phyloP scores from a whole-genome alignment of 2,888 invertebrate genomes.

The Scaptomyza cyrtandrae region DNA sequence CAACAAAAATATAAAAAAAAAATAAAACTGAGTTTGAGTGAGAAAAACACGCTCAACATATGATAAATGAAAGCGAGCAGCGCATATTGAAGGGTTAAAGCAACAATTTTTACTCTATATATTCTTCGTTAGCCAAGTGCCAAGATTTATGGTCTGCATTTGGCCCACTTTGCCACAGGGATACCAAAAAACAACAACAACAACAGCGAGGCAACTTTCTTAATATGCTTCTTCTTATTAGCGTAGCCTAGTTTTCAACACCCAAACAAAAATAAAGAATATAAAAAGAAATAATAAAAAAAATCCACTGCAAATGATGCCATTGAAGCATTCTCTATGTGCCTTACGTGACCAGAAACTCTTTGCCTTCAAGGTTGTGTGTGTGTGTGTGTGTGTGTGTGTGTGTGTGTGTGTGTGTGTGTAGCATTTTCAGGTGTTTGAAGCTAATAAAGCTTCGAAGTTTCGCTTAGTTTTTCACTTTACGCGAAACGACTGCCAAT shows the following conservation, averaged over 20 bases:
- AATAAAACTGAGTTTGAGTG: neutral
- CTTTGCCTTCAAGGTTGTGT: constrained; percentile 57
- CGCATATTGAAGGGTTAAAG: constrained; percentile 59
- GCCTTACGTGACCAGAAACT: constrained; percentile 77
- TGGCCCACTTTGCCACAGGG: constrained; percentile 50
- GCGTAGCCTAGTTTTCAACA: constrained; percentile 63
- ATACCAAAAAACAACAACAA: neutral
- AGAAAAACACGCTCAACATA: constrained; percentile 42
- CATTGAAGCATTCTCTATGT: constrained; percentile 73
- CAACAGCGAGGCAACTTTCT: constrained; percentile 37
- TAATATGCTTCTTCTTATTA: constrained; percentile 45
- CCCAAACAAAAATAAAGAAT: constrained; percentile 1
- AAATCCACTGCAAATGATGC: constrained; percentile 71
- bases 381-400: constrained; percentile 6
- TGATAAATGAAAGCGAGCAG: constrained; percentile 62
- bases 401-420: constrained; percentile 4
- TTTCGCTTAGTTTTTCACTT: constrained; percentile 55
- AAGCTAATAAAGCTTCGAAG: constrained; percentile 49
- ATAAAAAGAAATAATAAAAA: constrained; percentile 28
- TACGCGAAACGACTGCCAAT: constrained; percentile 22
- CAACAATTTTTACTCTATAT: constrained; percentile 34
- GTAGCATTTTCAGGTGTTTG: constrained; percentile 53
- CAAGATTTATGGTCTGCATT: constrained; percentile 62
- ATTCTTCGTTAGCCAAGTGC: constrained; percentile 38
- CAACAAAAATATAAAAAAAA: no score